A percentile compares a stretch with the other conserved stretches of the same genome.
These are phyloP conservation scores for Melangyna quadrimaculata DNA, from an alignment of 2,888 invertebrate genomes.

Conservation along the genomic window DNA sequence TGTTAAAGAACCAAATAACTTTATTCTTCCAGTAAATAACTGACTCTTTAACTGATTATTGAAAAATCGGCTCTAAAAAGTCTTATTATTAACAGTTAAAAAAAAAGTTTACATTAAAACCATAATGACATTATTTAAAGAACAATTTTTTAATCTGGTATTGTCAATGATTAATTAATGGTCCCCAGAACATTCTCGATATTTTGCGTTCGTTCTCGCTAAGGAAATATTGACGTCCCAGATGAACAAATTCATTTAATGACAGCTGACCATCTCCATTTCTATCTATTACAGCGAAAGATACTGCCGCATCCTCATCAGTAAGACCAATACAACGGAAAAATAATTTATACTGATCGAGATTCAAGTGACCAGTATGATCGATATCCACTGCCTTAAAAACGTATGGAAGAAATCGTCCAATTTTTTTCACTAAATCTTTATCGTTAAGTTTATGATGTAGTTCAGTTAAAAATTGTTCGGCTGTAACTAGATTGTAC, in stretches of 20 bases:
- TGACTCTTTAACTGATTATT: no score
- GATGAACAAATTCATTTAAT: constrained; percentile 89
- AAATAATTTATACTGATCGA: constrained; percentile 91
- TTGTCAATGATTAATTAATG: constrained; percentile 84
- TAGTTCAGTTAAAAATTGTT: constrained; percentile 91
- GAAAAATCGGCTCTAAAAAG: no score
- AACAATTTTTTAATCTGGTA: neutral
- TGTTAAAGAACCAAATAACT: no score
- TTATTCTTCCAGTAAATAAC: no score
- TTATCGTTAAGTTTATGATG: constrained; percentile 90
- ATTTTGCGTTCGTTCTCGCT: constrained; percentile 88
- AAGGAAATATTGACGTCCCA: constrained; percentile 90
- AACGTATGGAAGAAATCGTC: constrained; percentile 89
- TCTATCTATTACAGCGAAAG: constrained; percentile 89
- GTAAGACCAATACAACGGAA: constrained; percentile 89
- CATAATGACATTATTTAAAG: neutral
- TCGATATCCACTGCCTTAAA: constrained; percentile 94
- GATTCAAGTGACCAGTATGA: constrained; percentile 88
- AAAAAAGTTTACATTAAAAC: neutral
- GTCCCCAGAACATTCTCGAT: constrained; percentile 94
- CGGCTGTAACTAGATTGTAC: constrained; percentile 90
- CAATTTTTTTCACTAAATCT: constrained; percentile 87
- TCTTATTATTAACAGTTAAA: constrained; percentile 73
- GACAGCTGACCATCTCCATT: constrained; percentile 90
- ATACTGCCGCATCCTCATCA: constrained; percentile 88